phyloP scores from a whole-genome alignment of 1,140 invertebrate species.

The Drosophila mojavensis region DNA sequence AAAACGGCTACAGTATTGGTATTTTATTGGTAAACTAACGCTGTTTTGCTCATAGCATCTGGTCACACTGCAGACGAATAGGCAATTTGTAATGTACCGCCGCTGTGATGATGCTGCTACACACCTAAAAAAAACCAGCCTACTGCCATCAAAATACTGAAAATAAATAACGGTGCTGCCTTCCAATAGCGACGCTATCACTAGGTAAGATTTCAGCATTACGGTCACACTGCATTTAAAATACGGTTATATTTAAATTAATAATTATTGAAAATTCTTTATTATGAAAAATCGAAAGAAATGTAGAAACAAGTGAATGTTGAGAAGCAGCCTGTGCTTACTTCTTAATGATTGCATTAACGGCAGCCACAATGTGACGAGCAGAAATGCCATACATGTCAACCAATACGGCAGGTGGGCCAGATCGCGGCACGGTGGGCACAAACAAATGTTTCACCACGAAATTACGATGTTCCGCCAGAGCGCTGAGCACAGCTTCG shows the following conservation, averaged over 20 bases:
- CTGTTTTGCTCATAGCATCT: background rate
- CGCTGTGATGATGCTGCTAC: too few species aligned
- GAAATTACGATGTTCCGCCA: slow-evolving; percentile 90
- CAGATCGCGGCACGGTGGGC: slow-evolving; percentile 94
- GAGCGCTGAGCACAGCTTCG: slow-evolving; percentile 94
- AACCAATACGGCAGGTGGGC: slow-evolving; percentile 92
- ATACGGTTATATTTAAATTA: background rate
- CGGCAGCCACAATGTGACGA: slow-evolving; percentile 90
- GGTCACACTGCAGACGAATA: background rate
- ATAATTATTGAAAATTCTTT: slow-evolving; percentile 1
- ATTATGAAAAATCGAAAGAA: background rate
- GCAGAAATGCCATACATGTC: slow-evolving; percentile 95
- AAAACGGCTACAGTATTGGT: background rate
- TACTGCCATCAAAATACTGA: too few species aligned
- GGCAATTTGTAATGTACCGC: too few species aligned
- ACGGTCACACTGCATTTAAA: background rate
- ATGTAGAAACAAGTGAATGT: background rate
- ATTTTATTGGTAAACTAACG: background rate
- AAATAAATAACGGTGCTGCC: too few species aligned
- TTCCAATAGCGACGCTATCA: too few species aligned
- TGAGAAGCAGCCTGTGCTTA: slow-evolving; percentile 52
- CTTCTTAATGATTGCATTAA: slow-evolving; percentile 86
- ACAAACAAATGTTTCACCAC: slow-evolving; percentile 95
- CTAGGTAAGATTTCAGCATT: background rate
- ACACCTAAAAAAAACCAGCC: too few species aligned